phyloP scores from a whole-genome alignment of 2,888 invertebrate species.

The Ennomos erosarius region DNA sequence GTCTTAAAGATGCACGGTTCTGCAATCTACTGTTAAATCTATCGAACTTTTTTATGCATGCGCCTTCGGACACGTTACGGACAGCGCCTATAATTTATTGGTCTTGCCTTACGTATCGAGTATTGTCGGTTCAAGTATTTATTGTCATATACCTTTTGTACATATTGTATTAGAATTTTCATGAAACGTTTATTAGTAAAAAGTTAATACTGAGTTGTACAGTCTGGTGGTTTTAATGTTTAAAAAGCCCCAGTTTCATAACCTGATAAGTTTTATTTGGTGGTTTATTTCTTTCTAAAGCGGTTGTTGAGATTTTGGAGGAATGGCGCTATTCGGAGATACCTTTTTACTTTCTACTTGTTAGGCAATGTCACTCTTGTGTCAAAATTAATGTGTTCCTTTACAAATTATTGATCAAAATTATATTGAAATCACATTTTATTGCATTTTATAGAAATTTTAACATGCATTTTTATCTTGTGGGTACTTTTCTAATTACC shows the following conservation, averaged over 20 bases:
- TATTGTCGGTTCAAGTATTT: conserved; percentile 43
- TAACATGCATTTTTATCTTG: conserved; percentile 38
- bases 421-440: conserved; percentile 40
- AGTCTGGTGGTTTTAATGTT: neutral
- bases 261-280: neutral
- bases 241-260: neutral
- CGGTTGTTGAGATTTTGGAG: neutral
- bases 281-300: neutral
- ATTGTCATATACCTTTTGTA: conserved; percentile 36
- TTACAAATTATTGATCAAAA: conserved; percentile 25
- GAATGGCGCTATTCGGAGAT: no score
- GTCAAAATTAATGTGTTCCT: conserved; percentile 52
- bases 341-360: no score
- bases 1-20: conserved; percentile 39
- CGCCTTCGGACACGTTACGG: conserved; percentile 26
- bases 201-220: conserved; percentile 1
- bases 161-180: conserved; percentile 16
- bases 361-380: conserved; percentile 35
- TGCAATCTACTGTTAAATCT: conserved; percentile 24
- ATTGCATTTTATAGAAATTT: conserved; percentile 46
- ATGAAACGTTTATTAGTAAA: conserved; percentile 3
- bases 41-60: conserved; percentile 20
- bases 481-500: conserved; percentile 41
- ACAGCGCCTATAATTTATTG: conserved; percentile 11
- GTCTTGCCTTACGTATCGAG: conserved; percentile 24